Base-by-base conservation (phyloP, 2,113 vertebrate species). In the Anarhynchus alexandrinus region DNA sequence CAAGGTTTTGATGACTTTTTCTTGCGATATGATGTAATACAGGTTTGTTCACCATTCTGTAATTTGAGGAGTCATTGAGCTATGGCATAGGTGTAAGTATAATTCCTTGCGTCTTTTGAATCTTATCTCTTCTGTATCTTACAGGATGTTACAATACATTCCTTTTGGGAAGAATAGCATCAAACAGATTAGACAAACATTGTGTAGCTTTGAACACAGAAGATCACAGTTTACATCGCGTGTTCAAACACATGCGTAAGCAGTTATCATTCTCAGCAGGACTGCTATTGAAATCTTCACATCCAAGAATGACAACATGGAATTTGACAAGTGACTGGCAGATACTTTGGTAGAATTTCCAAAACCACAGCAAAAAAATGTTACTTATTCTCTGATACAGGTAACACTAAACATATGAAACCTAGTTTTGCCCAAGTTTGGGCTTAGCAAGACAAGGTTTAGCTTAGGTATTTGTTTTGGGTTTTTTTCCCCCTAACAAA, bases 101-200 rank as follows among this genome's bases (percentile, higher is more conserved):
- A 94, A 90, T 66, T 49, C 42, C 86, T 69, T 80, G 29, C 93
- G 59, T 86, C 82, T 88, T 95, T 74, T 88, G 23, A 94, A 76
- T 76, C 57, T 93, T 90, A 59, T 82, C 67, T 84, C 52, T 82
- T 67, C 59, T 71, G 11, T 74, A 84, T 90, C 80, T 79, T 92
- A 40, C 20, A 30, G 38, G 38, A 67, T 83, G 59, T n/a, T 90
- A 67, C 32, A 78, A 51, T 64, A 51, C n/a, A 32, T 55, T 88
- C 55, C 16, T 74, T 92, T 78, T 72, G 29, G 66, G 82, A 92
- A 91, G 64, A 65, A 61, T 10, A 62, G 15, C 30, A 74, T 74
- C 36, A 66, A 72, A 55, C 5, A 23, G 45, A 57, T 86, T 70
- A 93, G 65, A 64, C 61, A 85, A 96, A 88, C 25, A 69, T 43